Conservation (phyloP, 2,113 vertebrate genomes). For the Sapajus apella region DNA sequence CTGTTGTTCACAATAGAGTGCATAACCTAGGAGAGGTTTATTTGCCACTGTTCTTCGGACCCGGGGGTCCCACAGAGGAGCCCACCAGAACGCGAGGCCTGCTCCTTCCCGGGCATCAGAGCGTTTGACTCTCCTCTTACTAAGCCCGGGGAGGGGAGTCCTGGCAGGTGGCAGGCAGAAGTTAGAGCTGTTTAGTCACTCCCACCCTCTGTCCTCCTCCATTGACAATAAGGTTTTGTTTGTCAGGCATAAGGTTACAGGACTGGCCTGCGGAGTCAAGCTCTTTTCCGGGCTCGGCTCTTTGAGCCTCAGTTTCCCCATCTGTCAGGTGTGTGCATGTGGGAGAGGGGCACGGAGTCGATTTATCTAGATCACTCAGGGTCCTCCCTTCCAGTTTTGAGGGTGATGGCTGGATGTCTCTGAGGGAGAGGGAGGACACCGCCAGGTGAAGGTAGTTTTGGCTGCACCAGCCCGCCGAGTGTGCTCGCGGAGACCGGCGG, state of each 20-base stretch:
- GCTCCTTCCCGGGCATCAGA: not conserved
- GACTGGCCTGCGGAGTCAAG: not conserved
- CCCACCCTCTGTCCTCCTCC: not conserved
- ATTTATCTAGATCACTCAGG: not conserved
- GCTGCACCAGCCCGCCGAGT: not conserved
- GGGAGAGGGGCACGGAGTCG: not conserved
- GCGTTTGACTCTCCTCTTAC: not conserved
- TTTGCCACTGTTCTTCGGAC: not conserved
- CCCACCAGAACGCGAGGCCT: not conserved
- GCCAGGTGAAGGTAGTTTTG: not conserved
- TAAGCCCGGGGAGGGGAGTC: not conserved
- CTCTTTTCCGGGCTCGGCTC: not conserved
- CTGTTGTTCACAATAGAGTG: not conserved
- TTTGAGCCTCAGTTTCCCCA: conserved; percentile 3
- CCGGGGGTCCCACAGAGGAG: not conserved
- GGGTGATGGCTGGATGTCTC: not conserved
- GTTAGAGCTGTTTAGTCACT: not conserved
- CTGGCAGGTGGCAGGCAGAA: not conserved
- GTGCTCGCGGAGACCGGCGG: not conserved
- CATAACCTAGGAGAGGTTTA: not conserved
- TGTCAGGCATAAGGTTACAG: not conserved
- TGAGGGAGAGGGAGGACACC: not conserved
- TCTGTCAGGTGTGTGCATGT: not conserved
- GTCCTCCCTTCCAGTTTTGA: not conserved
- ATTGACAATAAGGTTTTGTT: conserved; percentile 8